phyloP scores from a whole-genome alignment of 2,113 vertebrate species.

The Oceanodroma tethys region DNA sequence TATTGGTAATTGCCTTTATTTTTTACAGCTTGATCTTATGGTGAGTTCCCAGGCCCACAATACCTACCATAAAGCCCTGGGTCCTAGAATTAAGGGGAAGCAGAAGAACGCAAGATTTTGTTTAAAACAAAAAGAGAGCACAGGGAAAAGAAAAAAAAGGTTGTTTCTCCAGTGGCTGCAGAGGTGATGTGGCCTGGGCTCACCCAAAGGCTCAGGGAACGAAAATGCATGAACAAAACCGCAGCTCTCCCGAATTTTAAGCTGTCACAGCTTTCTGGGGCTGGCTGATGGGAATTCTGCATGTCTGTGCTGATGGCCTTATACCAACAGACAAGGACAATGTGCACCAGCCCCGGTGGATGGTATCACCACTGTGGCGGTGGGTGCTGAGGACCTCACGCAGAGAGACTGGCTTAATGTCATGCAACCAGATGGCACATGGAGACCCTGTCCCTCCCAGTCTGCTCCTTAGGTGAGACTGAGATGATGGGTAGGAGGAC shows the following conservation, averaged over 20 bases:
- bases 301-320: too few species aligned
- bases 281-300: neutral
- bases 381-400: neutral
- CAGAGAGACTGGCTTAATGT: accelerated
- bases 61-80: neutral
- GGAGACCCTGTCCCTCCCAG: neutral
- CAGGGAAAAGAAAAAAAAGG: neutral
- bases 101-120: neutral
- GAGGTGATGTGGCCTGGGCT: neutral
- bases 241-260: neutral
- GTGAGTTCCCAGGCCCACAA: accelerated
- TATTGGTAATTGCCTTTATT: neutral
- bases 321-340: too few species aligned
- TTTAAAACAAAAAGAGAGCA: neutral
- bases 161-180: neutral
- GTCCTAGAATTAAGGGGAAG: neutral
- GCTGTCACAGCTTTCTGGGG: neutral
- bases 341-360: neutral
- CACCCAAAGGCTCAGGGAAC: neutral
- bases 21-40: neutral
- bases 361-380: neutral
- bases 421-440: neutral
- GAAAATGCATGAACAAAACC: neutral
- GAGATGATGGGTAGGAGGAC: neutral
- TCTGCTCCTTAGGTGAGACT: neutral